A percentile compares a stretch with the other conserved stretches of the same genome.
phyloP scores from a whole-genome alignment of 2,797 vertebrate genomes.

The Molothrus aeneus region DNA sequence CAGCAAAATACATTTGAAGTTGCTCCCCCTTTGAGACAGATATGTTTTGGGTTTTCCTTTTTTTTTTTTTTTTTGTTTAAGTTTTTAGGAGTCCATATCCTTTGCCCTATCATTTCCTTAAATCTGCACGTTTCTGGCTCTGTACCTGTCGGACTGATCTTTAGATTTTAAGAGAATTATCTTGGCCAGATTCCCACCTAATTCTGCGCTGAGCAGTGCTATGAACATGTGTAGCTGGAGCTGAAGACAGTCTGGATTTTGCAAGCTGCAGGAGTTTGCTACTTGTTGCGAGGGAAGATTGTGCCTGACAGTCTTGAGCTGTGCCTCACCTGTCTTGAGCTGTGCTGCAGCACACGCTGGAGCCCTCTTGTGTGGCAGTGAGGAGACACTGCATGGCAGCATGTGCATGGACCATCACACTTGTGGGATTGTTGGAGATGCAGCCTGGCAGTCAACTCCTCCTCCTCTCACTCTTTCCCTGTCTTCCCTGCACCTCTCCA shows the following conservation, averaged over 20 bases:
- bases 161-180: not conserved
- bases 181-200: not conserved
- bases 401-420: no score
- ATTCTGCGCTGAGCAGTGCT: not conserved
- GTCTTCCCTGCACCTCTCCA: not conserved
- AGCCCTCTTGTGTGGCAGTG: not conserved
- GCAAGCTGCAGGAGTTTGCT: not conserved
- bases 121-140: not conserved
- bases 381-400: not conserved
- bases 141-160: not conserved
- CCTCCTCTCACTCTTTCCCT: not conserved
- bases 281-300: fast-evolving
- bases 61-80: not conserved
- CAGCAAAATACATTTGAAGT: not conserved
- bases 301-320: not conserved
- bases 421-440: not conserved
- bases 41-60: not conserved
- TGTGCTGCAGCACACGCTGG: fast-evolving
- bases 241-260: not conserved
- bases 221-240: not conserved
- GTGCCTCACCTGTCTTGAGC: not conserved
- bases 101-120: not conserved
- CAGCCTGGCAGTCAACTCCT: not conserved
- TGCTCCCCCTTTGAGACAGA: not conserved
- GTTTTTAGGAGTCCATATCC: not conserved